These are phyloP conservation scores for Nasua narica DNA, from an alignment of 2,797 vertebrate species.

Conservation along the genomic window DNA sequence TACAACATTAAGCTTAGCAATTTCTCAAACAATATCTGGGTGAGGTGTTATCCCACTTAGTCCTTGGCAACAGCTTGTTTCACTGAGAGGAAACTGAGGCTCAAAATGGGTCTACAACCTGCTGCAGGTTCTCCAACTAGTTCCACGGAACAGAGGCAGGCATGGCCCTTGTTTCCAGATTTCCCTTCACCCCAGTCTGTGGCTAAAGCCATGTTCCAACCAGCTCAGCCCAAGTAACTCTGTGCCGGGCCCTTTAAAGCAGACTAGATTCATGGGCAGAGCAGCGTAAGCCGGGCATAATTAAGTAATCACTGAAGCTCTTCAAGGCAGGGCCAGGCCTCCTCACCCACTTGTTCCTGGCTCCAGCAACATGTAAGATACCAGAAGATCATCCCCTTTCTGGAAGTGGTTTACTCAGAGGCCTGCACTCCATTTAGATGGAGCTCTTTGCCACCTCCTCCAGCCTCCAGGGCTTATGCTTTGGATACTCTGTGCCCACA, in stretches of 20 bases:
- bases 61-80: neutral
- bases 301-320: conserved; percentile 34
- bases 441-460: neutral
- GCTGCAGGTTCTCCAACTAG: neutral
- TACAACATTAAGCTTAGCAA: neutral
- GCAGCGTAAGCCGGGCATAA: neutral
- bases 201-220: neutral
- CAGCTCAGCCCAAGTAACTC: neutral
- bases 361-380: neutral
- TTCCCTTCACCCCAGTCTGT: neutral
- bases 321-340: neutral
- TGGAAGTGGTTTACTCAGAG: neutral
- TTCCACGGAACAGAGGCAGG: neutral
- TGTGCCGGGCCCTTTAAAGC: neutral
- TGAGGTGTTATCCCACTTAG: neutral
- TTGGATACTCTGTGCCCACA: neutral
- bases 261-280: neutral
- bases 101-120: neutral
- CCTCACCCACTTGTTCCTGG: neutral
- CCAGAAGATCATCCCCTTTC: neutral
- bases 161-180: neutral
- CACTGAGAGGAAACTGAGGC: neutral
- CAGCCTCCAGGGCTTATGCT: neutral
- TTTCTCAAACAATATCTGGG: neutral
- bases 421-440: neutral